These are phyloP conservation scores for Neopelma chrysocephalum DNA, from an alignment of 2,797 vertebrate species.

Conservation along the genomic window DNA sequence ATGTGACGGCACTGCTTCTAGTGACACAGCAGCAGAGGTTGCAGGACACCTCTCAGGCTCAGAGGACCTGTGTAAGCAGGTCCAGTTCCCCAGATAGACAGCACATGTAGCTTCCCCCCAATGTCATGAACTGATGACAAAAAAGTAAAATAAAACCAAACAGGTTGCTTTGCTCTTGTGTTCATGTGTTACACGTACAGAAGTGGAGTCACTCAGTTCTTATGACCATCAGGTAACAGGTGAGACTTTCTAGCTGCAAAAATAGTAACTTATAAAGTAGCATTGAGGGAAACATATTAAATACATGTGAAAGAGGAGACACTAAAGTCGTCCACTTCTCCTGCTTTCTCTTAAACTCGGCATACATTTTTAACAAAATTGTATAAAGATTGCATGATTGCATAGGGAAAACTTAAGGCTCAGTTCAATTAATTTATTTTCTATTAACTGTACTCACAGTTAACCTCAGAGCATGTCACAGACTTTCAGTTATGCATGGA, in stretches of 20 bases:
- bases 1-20: background rate
- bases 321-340: background rate
- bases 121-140: background rate
- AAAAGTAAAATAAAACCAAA: background rate
- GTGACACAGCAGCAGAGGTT: background rate
- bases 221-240: background rate
- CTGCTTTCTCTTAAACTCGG: background rate
- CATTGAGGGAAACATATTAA: background rate
- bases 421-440: background rate
- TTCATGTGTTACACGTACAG: background rate
- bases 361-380: background rate
- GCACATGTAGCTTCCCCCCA: background rate
- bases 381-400: background rate
- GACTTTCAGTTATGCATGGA: background rate
- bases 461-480: background rate
- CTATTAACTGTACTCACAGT: background rate
- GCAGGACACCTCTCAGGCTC: rapidly evolving
- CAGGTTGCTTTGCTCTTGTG: background rate
- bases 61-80: background rate
- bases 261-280: background rate
- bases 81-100: background rate
- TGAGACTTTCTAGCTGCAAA: background rate
- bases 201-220: background rate
- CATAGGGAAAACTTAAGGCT: background rate
- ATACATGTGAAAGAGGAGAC: background rate